Base-by-base conservation (phyloP, 2,888 invertebrate genomes). In the Brassicogethes aeneus region DNA sequence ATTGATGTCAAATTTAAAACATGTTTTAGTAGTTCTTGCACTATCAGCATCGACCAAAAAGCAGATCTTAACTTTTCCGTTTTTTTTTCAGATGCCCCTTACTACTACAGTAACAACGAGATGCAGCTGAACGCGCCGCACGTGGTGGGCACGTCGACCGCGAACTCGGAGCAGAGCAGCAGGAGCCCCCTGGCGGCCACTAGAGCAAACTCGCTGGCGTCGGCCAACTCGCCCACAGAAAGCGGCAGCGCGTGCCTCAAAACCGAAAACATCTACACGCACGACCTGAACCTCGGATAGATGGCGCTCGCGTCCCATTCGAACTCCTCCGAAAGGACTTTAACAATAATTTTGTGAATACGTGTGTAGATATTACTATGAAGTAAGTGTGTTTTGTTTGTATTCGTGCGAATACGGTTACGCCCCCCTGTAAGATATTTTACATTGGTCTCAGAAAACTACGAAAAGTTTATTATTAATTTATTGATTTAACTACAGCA, bases 101-200 rank as follows among this genome's bases (percentile, higher is more conserved):
- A 80, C 60, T 81, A 80, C 56, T 80, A 80, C 58, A 73, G 73
- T 53, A 73, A 72, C 68, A 68, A 64, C 62, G 67, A 68, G 45
- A 52, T 61, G 46, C 56, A 60, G 37, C 49, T 56, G 41, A 57
- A 53, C 47, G 14, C 14, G 5, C 14, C 3, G 12, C 17, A 16
- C 5, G 12, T 3, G n/a, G 13, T 17, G 15, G 15, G 17, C 29
- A 23, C 17, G 3, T 39, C 37, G 43, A 42, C 23, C 23, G 33
- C 44, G 13, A 63, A 57, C 52, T 56, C 66, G 14, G 76, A 76
- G 56, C 75, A 75, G 53, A 80, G 77, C 50, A 77, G 80, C 58
- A 74, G 81, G 44, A 80, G 80, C 46, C 82, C 82, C 40, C 65
- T 82, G 53, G 81, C 82, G 45, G 82, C 82, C 15, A 82, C 82